Percentiles rank a stretch among this genome's conserved stretches.
Evolutionary conservation across 2,888 invertebrate genomes (phyloP).

Genomic region (Melinaea marsaeus): DNA sequence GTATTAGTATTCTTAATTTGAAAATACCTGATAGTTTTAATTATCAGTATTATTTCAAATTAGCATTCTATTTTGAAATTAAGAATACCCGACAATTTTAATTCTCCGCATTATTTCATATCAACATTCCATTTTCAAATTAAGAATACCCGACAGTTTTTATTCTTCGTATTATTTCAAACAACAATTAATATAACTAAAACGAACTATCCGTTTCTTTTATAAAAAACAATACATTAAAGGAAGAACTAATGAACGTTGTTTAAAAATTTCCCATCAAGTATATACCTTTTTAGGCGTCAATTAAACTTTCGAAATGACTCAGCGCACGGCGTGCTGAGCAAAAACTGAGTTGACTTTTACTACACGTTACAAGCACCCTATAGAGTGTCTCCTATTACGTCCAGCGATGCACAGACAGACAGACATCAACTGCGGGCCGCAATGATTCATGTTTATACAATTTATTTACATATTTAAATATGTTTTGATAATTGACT

Average conservation of each 20-base stretch:
- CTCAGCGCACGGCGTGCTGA: conserved; percentile 36
- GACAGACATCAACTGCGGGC: too few species aligned
- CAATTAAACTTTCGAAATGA: conserved; percentile 50
- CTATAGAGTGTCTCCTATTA: conserved; percentile 31
- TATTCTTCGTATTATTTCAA: neutral
- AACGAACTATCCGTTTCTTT: neutral
- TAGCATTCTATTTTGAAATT: too few species aligned
- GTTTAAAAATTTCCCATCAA: conserved; percentile 23
- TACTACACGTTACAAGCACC: conserved; percentile 25
- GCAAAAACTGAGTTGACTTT: conserved; percentile 24
- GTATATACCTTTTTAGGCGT: conserved; percentile 34
- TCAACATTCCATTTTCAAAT: neutral
- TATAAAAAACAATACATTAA: conserved; percentile 9
- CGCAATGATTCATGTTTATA: too few species aligned
- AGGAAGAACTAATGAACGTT: conserved; percentile 25
- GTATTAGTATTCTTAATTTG: neutral
- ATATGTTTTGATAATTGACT: too few species aligned
- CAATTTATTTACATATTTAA: too few species aligned
- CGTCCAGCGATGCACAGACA: conserved; percentile 10
- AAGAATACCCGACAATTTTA: too few species aligned
- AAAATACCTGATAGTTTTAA: neutral
- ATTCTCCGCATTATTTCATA: neutral
- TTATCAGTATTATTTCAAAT: too few species aligned
- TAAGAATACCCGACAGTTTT: neutral
- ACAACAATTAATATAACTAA: conserved; percentile 52